phyloP scores from a whole-genome alignment of 2,888 invertebrate genomes.

The Hydroisotoma schaefferi region DNA sequence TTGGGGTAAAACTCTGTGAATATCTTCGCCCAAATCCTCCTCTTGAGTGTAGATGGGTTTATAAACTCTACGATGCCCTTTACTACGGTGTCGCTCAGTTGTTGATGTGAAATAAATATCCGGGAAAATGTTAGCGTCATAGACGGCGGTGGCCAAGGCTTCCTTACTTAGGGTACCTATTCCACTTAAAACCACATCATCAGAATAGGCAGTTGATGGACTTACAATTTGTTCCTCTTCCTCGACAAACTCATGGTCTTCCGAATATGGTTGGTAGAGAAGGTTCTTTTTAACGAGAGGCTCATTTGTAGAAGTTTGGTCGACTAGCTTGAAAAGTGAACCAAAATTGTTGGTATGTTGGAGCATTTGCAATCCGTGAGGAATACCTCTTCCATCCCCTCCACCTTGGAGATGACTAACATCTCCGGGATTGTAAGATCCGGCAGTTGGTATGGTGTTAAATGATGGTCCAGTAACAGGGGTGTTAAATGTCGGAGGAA shows the following conservation, averaged over 20 bases:
- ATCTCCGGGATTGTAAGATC: neutral
- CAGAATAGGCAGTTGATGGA: neutral
- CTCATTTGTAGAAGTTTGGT: conserved; percentile 1
- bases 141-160: conserved; percentile 35
- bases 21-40: neutral
- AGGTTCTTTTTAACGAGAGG: neutral
- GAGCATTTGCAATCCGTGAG: neutral
- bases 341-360: conserved; percentile 44
- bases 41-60: neutral
- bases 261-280: neutral
- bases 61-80: neutral
- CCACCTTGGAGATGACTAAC: neutral
- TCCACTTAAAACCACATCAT: neutral
- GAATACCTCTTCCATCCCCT: neutral
- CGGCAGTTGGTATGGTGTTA: neutral
- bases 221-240: neutral
- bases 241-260: neutral
- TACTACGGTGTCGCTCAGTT: conserved; percentile 23
- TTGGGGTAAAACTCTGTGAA: neutral
- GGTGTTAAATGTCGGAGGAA: neutral
- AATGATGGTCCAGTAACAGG: neutral
- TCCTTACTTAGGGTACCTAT: conserved; percentile 11
- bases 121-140: conserved; percentile 47
- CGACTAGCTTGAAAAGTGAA: conserved; percentile 18
- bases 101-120: conserved; percentile 48